Base-by-base conservation (phyloP, 2,797 vertebrate species). In the Microcaecilia unicolor region DNA sequence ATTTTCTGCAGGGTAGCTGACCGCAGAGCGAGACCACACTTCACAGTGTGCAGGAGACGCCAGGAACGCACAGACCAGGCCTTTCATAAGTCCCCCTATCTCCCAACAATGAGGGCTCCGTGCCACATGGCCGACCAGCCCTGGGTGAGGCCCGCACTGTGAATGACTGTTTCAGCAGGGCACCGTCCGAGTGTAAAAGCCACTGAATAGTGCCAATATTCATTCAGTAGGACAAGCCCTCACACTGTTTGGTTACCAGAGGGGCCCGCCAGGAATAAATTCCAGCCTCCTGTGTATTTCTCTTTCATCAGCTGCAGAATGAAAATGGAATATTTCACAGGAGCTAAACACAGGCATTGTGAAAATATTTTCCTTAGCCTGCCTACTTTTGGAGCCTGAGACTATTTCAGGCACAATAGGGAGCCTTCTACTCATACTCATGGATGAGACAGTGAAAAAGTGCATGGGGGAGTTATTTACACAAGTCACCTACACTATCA, bases 131-230 rank as follows among this genome's bases (percentile, higher is more conserved):
- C n/a, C n/a, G n/a, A n/a, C n/a, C n/a, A n/a, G n/a, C n/a, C n/a
- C n/a, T n/a, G n/a, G n/a, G n/a, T n/a, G n/a, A n/a, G n/a, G n/a
- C n/a, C n/a, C n/a, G n/a, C n/a, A 6, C 38, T 25, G 9, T 1
- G 1, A 30, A 34, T 33, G 18, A 22, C 22, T 10, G 44, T 5
- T 36, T 22, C 12, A 26, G n/a, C 44, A 25, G n/a, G 28, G 40
- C 47, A 16, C 48, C 41, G 7, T 29, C 51, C 9, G n/a, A n/a
- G n/a, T n/a, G n/a, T n/a, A n/a, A n/a, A n/a, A n/a, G n/a, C n/a
- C n/a, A n/a, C n/a, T n/a, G 0, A n/a, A 64, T 50, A 70, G 64
- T 9, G 26, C 48, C 14, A 37, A 72, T 46, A 61, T 61, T 67
- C 64, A 62, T 14, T 1, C 13, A n/a, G 7, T 34, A 16, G 10